A percentile compares a stretch with the other conserved stretches of the same genome.
phyloP scores from a whole-genome alignment of 2,113 vertebrate genomes.

The Dipodomys merriami region DNA sequence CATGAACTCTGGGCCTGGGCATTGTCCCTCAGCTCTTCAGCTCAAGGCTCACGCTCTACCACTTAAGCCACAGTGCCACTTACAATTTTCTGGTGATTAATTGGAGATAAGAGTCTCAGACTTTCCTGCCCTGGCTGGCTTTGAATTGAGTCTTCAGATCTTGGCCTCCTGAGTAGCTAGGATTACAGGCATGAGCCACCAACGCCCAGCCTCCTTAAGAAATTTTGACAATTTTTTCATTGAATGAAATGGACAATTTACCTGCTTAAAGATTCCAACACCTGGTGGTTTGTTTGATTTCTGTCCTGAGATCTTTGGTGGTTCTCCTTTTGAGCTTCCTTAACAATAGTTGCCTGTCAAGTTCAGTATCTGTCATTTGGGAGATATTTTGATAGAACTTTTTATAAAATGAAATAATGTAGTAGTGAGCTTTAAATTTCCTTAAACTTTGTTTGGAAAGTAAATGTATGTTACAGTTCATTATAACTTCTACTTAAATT shows the following conservation, averaged over 20 bases:
- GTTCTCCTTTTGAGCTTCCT: conserved; percentile 1
- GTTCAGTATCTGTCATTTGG: not conserved
- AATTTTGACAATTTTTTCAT: not conserved
- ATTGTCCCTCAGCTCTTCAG: too few relatives aligned
- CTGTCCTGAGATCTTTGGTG: not conserved
- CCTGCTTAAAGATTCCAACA: not conserved
- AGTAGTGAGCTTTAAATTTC: not conserved
- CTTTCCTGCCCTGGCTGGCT: too few relatives aligned
- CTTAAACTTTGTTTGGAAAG: conserved; percentile 16
- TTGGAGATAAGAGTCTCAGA: too few relatives aligned
- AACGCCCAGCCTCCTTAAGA: not conserved
- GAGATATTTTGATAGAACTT: conserved; percentile 2
- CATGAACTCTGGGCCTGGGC: too few relatives aligned
- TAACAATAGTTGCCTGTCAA: not conserved
- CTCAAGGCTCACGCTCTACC: too few relatives aligned
- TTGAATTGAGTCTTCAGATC: too few relatives aligned
- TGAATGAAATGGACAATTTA: conserved; percentile 28
- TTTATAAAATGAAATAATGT: not conserved
- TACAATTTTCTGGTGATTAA: too few relatives aligned
- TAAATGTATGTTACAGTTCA: conserved; percentile 10
- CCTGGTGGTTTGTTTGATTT: not conserved
- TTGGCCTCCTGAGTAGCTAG: too few relatives aligned
- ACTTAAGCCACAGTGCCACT: too few relatives aligned
- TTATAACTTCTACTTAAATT: conserved; percentile 67
- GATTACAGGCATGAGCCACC: too few relatives aligned